These are phyloP conservation scores for Sebastes fasciatus DNA, from an alignment of 2,113 vertebrate species.

Conservation along the genomic window DNA sequence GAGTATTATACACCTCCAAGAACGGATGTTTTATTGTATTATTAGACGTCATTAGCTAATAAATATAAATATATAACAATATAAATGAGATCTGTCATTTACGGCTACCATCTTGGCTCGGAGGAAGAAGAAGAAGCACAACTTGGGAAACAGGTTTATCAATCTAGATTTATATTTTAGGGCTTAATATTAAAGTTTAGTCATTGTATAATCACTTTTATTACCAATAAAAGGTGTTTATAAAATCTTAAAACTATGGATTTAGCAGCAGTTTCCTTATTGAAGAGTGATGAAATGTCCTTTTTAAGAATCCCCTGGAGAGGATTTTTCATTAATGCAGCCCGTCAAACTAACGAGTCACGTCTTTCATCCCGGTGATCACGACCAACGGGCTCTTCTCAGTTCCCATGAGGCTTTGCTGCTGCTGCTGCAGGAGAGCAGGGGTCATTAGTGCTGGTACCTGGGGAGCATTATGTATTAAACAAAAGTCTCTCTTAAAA, in stretches of 20 bases:
- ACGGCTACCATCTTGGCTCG: too few species aligned
- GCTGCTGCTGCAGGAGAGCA: not conserved
- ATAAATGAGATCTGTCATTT: not conserved
- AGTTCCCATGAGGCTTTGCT: slow-evolving; percentile 41
- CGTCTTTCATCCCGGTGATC: not conserved
- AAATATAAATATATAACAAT: not conserved
- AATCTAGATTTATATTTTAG: not conserved
- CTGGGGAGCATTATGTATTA: not conserved
- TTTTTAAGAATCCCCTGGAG: not conserved
- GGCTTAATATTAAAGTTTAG: not conserved
- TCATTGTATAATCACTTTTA: not conserved
- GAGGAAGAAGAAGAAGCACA: too few species aligned
- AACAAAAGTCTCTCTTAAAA: not conserved
- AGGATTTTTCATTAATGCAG: not conserved
- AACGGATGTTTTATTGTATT: not conserved
- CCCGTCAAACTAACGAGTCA: slow-evolving; percentile 19
- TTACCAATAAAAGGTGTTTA: not conserved
- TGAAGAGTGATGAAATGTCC: not conserved
- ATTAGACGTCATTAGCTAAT: not conserved
- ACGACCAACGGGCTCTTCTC: not conserved
- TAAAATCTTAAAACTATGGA: not conserved
- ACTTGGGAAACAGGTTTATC: not conserved
- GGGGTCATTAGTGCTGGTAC: not conserved
- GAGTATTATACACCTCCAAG: not conserved
- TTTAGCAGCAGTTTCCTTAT: not conserved